Evolutionary conservation across 2,113 vertebrate genomes (phyloP).

Genomic region (Cnemophilus loriae): DNA sequence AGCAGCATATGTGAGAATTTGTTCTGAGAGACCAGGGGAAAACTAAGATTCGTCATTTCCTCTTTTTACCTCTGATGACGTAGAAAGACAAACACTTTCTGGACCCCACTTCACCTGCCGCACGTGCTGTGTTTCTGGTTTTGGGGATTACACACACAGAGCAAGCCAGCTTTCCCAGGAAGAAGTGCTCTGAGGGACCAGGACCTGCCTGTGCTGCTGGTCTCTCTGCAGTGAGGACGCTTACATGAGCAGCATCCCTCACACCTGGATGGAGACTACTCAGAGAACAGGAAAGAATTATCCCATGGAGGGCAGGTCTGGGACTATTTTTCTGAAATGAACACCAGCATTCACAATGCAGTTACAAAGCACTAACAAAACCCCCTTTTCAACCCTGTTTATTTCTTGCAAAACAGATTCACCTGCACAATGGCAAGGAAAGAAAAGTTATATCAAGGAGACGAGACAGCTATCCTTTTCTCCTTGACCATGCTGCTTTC

Average conservation of each 20-base stretch:
- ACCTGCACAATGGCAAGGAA: constrained; percentile 75
- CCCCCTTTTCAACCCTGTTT: neutral
- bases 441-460: constrained; percentile 72
- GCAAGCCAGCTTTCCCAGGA: neutral
- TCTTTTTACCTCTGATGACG: neutral
- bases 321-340: neutral
- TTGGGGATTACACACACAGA: fast-evolving
- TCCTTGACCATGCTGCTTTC: constrained; percentile 56
- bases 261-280: neutral
- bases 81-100: neutral
- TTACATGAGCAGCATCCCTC: neutral
- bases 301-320: neutral
- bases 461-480: constrained; percentile 58
- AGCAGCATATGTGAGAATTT: neutral
- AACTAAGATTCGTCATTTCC: neutral
- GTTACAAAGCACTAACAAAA: neutral
- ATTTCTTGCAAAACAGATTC: constrained; percentile 40
- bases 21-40: neutral
- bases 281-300: neutral
- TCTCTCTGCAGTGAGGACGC: neutral
- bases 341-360: neutral
- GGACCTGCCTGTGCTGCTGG: neutral
- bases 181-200: neutral
- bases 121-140: neutral
- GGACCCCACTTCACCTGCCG: neutral